Evolutionary conservation across 2,797 vertebrate genomes (phyloP).

Genomic region (Danio tinwini): DNA sequence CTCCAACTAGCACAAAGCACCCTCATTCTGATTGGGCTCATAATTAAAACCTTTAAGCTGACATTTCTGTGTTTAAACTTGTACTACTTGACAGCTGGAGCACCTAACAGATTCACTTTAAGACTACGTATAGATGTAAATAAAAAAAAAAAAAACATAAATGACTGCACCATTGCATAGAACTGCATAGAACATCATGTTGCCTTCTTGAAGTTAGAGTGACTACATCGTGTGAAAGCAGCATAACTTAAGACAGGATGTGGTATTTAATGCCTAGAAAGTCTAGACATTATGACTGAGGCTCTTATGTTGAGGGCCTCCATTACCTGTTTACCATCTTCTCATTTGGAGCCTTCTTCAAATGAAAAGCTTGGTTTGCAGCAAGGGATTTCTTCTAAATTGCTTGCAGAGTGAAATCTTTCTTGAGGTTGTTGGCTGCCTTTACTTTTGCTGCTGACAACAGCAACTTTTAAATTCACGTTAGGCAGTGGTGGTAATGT

Average conservation of each 20-base stretch:
- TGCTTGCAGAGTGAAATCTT: slow-evolving; percentile 8
- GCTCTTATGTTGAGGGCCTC: background rate
- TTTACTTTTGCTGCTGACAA: slow-evolving; percentile 21
- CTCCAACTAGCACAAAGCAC: too few relatives aligned
- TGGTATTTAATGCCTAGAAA: slow-evolving; percentile 1
- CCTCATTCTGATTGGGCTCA: too few relatives aligned
- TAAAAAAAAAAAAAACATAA: too few relatives aligned
- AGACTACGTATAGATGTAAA: too few relatives aligned
- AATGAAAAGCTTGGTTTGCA: slow-evolving; percentile 5
- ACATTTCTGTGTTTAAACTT: too few relatives aligned
- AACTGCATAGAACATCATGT: too few relatives aligned
- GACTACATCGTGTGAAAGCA: background rate
- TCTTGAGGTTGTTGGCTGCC: slow-evolving; percentile 1
- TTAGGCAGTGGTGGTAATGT: slow-evolving; percentile 7
- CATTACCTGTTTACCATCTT: slow-evolving; percentile 4
- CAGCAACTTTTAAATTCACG: background rate
- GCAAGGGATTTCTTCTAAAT: background rate
- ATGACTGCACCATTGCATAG: too few relatives aligned
- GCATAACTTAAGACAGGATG: background rate
- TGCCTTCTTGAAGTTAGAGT: too few relatives aligned
- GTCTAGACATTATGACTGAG: background rate
- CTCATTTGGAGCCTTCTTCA: background rate
- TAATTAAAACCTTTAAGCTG: too few relatives aligned
- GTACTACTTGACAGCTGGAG: too few relatives aligned
- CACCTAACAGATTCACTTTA: too few relatives aligned